Evolutionary conservation across 2,888 invertebrate genomes (phyloP), one percentile per base, ranked within the genome.

Genomic region (Craniophora ligustri): DNA sequence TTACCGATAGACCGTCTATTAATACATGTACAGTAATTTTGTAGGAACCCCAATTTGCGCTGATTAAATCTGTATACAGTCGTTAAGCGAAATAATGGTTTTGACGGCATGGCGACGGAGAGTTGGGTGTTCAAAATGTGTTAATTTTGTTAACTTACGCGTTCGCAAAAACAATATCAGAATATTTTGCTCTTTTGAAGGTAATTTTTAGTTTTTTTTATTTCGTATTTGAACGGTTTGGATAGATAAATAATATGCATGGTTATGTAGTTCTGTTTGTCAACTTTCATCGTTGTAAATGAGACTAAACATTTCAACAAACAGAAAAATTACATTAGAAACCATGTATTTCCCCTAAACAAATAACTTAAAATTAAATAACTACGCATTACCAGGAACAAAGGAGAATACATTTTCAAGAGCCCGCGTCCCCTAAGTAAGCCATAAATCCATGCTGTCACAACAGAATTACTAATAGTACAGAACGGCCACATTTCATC

Each of bases 31-130:
- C 65, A 60, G 34, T 42, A 45, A 32, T 14, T 49, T 26, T 35
- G 38, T 11, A 16, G 32, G 45, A 26, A 58, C 51, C 67, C 54
- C 39, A 69, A 69, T 69, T 60, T 67, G 28, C 48, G 36, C 67
- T 69, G 67, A 69, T 70, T 69, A 67, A 69, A 69, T 54, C 47
- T 35, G 19, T 49, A 51, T 8, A 61, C n/a, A 28, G 14, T 42
- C 19, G 32, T 42, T 15, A 32, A 35, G 21, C 19, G 3, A 30
- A 19, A 19, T 41, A 41, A 41, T 44, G 32, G 16, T 14, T 16
- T 11, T 13, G 30, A 41, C 26, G 11, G 16, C 10, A 11, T 11
- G 2, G 5, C 30, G 28, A 40, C 11, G 15, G 3, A 18, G 40
- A 30, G 30, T 26, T 5, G 6, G 8, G 11, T 14, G 45, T 23